Conservation (phyloP, 2,797 vertebrate genomes). For the Apogon hyalosoma region DNA sequence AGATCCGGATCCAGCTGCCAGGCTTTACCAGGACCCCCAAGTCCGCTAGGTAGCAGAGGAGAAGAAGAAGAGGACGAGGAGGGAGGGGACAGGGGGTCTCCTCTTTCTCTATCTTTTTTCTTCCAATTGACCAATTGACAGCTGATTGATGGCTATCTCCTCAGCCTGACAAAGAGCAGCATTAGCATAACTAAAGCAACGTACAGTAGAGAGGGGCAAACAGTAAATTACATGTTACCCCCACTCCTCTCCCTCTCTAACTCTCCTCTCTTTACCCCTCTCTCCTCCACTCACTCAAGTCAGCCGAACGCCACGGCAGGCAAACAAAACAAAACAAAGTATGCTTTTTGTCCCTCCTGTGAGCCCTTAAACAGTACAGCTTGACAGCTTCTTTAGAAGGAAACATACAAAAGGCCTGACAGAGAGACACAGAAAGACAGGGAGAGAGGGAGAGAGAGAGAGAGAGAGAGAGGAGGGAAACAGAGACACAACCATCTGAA, state of each 20-base stretch:
- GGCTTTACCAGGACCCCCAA: constrained; percentile 87
- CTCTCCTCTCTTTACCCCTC: constrained; percentile 76
- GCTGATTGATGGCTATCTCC: constrained; percentile 99
- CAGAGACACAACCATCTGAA: constrained; percentile 34
- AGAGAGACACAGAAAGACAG: constrained; percentile 47
- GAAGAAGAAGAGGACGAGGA: constrained; percentile 64
- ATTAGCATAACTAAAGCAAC: constrained; percentile 99
- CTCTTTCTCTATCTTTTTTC: constrained; percentile 86
- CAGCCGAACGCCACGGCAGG: constrained; percentile 61
- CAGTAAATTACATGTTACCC: constrained; percentile 99
- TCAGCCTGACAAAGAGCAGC: constrained; percentile 94
- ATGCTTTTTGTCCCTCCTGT: constrained; percentile 77
- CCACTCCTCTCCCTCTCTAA: constrained; percentile 74
- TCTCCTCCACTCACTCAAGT: constrained; percentile 75
- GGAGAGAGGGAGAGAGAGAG: constrained; percentile 21
- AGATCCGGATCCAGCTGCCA: constrained; percentile 87
- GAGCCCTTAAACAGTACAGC: constrained; percentile 80
- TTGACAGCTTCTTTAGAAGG: constrained; percentile 99
- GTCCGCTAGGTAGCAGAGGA: constrained; percentile 91
- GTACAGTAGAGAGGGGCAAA: constrained; percentile 97
- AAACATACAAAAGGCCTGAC: constrained; percentile 90
- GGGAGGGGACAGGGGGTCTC: constrained; percentile 87
- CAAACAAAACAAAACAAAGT: constrained; percentile 80
- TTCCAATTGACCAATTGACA: constrained; percentile 99
- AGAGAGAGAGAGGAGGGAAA: too few relatives aligned